Evolutionary conservation across 2,888 invertebrate genomes (phyloP).

Genomic region (Eulithis prunata): DNA sequence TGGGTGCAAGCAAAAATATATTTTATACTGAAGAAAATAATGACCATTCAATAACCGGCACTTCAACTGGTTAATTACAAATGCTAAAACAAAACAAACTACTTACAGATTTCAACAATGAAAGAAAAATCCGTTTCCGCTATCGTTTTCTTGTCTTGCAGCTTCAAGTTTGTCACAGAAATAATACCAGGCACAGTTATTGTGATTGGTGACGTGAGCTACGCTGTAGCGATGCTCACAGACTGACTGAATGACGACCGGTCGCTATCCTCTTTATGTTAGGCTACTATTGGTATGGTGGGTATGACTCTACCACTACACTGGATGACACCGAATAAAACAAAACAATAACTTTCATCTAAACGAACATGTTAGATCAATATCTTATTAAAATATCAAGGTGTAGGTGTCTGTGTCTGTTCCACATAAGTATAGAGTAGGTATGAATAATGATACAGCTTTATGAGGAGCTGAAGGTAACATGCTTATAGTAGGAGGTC

Average conservation of each 20-base stretch:
- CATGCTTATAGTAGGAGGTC: no score
- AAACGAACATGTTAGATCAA: not conserved
- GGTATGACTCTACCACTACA: constrained; percentile 63
- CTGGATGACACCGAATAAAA: constrained; percentile 50
- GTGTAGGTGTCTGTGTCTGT: not conserved
- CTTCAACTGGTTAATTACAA: constrained; percentile 12
- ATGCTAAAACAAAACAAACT: constrained; percentile 32
- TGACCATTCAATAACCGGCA: constrained; percentile 12
- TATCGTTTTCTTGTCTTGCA: constrained; percentile 4
- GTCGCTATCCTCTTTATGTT: constrained; percentile 79
- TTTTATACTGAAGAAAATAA: constrained; percentile 25
- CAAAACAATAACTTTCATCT: not conserved
- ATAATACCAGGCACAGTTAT: constrained; percentile 13
- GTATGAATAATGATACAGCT: no score
- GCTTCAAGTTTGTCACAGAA: constrained; percentile 24
- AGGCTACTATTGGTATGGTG: constrained; percentile 63
- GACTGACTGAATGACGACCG: constrained; percentile 75
- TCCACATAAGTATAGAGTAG: no score
- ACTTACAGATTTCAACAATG: constrained; percentile 41
- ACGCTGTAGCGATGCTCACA: constrained; percentile 56
- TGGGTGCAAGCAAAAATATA: constrained; percentile 28
- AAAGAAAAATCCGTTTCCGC: constrained; percentile 12
- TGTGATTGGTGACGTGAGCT: constrained; percentile 47
- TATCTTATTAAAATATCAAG: not conserved
- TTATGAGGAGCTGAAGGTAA: no score